phyloP scores from a whole-genome alignment of 2,888 invertebrate genomes.

The Blastobasis lacticolella region DNA sequence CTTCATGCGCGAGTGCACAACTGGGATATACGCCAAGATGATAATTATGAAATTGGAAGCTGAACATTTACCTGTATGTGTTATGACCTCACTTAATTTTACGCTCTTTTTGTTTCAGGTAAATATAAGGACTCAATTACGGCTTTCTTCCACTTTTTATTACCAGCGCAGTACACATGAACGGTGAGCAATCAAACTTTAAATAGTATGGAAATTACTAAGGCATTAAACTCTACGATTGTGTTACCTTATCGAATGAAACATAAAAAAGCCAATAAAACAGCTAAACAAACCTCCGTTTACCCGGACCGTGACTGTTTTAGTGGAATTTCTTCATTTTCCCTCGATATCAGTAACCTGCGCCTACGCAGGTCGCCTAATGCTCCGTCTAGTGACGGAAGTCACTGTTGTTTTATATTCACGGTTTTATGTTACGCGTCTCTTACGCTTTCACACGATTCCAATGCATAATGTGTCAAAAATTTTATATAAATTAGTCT shows the following conservation, averaged over 20 bases:
- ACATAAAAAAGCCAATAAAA: slow-evolving; percentile 13
- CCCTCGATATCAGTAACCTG: slow-evolving; percentile 23
- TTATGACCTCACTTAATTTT: too few species aligned
- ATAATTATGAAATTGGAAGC: too few species aligned
- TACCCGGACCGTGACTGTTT: slow-evolving; percentile 5
- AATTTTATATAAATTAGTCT: too few species aligned
- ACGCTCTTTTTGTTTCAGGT: too few species aligned
- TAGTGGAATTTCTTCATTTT: slow-evolving; percentile 36
- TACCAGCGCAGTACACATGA: neutral
- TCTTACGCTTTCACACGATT: neutral
- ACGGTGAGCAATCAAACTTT: neutral
- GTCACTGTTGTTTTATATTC: slow-evolving; percentile 45
- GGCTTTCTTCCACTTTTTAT: neutral
- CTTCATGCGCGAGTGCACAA: too few species aligned
- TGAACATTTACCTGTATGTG: too few species aligned
- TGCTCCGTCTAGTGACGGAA: slow-evolving; percentile 26
- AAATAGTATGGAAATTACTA: neutral
- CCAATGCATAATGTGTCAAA: too few species aligned
- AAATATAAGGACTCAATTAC: too few species aligned
- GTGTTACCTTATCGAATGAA: slow-evolving; percentile 1
- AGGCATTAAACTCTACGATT: neutral
- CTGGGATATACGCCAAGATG: too few species aligned
- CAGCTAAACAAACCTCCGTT: slow-evolving; percentile 9
- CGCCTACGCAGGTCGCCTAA: slow-evolving; percentile 32
- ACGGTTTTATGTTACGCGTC: slow-evolving; percentile 21